A percentile compares a stretch with the other conserved stretches of the same genome.
Conservation (phyloP, 92 coral and sea anemone genomes). For the Zoanthus gigantus region DNA sequence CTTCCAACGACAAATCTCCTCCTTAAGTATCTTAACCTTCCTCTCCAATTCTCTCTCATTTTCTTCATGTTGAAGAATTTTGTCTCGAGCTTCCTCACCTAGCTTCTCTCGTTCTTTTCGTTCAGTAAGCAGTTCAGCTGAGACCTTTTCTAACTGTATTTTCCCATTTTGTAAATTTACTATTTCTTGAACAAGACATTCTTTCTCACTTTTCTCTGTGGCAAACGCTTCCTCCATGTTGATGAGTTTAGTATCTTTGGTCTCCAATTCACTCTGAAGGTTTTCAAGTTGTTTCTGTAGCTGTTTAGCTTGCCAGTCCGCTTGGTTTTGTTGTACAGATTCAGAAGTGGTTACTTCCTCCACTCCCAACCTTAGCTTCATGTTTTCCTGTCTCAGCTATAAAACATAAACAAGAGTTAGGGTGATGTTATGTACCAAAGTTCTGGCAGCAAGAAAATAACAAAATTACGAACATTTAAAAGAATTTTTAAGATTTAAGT, state of each 20-base stretch:
- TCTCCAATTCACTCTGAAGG: slow-evolving; percentile 38
- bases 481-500: neutral
- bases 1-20: slow-evolving; percentile 85
- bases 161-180: slow-evolving; percentile 79
- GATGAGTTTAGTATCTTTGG: slow-evolving; percentile 45
- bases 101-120: slow-evolving; percentile 73
- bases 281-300: neutral
- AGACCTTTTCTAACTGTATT: slow-evolving; percentile 59
- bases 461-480: neutral
- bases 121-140: slow-evolving; percentile 55
- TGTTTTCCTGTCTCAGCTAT: slow-evolving; percentile 4
- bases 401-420: neutral
- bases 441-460: neutral
- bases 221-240: slow-evolving; percentile 62
- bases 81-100: slow-evolving; percentile 80
- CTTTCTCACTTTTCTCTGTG: slow-evolving; percentile 75
- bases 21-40: slow-evolving; percentile 51
- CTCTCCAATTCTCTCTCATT: slow-evolving; percentile 50
- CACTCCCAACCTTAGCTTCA: neutral
- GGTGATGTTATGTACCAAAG: neutral
- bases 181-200: slow-evolving; percentile 78
- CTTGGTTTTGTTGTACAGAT: neutral
- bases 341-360: neutral
- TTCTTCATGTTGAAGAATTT: slow-evolving; percentile 57
- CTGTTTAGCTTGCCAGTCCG: slow-evolving; percentile 17